Conservation (phyloP, 2,888 invertebrate species). For the Sphaeridia pumilis region DNA sequence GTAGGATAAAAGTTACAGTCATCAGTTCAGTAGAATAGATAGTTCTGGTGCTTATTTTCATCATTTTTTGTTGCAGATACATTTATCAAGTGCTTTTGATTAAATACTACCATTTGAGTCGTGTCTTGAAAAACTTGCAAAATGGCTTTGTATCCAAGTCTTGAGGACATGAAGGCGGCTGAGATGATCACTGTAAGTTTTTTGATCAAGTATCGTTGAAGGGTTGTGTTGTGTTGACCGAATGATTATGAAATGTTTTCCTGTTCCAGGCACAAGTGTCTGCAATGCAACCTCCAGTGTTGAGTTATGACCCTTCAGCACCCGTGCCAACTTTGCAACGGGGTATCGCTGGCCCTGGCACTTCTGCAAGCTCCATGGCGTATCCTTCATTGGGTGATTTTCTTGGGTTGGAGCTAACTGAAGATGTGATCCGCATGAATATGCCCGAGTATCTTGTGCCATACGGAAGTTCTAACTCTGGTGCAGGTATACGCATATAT, state of each 20-base stretch:
- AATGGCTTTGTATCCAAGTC: slow-evolving; percentile 79
- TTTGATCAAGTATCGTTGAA: neutral
- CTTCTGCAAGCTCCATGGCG: slow-evolving; percentile 40
- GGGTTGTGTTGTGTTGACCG: neutral
- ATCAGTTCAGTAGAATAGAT: no score
- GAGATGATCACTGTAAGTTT: slow-evolving; percentile 56
- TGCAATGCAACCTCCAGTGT: slow-evolving; percentile 31
- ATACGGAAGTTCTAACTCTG: no score
- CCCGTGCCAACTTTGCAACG: slow-evolving; percentile 22
- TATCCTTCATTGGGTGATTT: slow-evolving; percentile 71
- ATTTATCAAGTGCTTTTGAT: no score
- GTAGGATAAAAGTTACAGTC: no score
- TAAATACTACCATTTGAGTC: no score
- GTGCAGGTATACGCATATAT: no score
- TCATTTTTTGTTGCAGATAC: no score
- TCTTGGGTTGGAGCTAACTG: slow-evolving; percentile 72
- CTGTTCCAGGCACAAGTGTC: slow-evolving; percentile 40
- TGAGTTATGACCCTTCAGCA: slow-evolving; percentile 15
- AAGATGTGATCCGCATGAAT: slow-evolving; percentile 57
- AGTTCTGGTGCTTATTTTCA: no score
- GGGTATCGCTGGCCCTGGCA: slow-evolving; percentile 6
- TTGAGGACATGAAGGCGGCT: slow-evolving; percentile 90
- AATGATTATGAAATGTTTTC: slow-evolving; percentile 12
- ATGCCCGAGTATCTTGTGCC: slow-evolving; percentile 41
- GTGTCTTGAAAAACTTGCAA: slow-evolving; percentile 37